phyloP scores from a whole-genome alignment of 1,140 invertebrate genomes.

The Drosophila erecta region DNA sequence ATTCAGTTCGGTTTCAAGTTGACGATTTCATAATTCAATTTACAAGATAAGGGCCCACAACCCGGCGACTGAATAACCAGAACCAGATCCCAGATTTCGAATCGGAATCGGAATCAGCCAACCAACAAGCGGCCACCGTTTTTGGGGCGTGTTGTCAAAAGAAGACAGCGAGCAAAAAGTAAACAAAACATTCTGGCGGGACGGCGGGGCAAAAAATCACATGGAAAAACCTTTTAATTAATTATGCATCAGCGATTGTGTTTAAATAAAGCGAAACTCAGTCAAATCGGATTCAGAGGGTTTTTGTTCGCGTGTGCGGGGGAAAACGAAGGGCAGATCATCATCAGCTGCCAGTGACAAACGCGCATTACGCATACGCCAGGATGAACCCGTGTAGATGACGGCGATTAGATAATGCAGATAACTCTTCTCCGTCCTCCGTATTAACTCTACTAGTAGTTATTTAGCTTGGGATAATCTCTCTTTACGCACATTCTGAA shows the following conservation, averaged over 20 bases:
- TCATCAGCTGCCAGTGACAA: conserved; percentile 48
- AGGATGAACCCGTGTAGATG: conserved; percentile 36
- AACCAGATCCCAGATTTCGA: conserved; percentile 21
- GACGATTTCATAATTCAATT: conserved; percentile 83
- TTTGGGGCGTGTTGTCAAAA: conserved; percentile 72
- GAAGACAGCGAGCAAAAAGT: conserved; percentile 40
- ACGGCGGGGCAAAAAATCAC: conserved; percentile 24
- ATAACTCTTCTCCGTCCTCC: conserved; percentile 7
- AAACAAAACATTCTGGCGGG: conserved; percentile 34
- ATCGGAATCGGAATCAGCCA: conserved; percentile 36
- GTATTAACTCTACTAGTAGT: conserved; percentile 24
- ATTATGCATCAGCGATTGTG: conserved; percentile 82
- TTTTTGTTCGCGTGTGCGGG: conserved; percentile 14
- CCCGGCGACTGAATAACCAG: conserved; percentile 39
- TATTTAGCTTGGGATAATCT: conserved; percentile 9
- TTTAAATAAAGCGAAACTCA: conserved; percentile 72
- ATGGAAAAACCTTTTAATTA: conserved; percentile 75
- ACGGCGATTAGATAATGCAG: conserved; percentile 29
- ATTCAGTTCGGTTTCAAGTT: conserved; percentile 81
- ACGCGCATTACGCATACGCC: conserved; percentile 56
- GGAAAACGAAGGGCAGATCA: conserved; percentile 10
- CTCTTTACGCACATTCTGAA: conserved; percentile 11
- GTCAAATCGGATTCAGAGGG: conserved; percentile 57
- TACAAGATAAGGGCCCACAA: conserved; percentile 72
- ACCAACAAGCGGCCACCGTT: conserved; percentile 52